Evolutionary conservation across 2,888 invertebrate genomes (phyloP).

Genomic region (Entomobrya proxima): DNA sequence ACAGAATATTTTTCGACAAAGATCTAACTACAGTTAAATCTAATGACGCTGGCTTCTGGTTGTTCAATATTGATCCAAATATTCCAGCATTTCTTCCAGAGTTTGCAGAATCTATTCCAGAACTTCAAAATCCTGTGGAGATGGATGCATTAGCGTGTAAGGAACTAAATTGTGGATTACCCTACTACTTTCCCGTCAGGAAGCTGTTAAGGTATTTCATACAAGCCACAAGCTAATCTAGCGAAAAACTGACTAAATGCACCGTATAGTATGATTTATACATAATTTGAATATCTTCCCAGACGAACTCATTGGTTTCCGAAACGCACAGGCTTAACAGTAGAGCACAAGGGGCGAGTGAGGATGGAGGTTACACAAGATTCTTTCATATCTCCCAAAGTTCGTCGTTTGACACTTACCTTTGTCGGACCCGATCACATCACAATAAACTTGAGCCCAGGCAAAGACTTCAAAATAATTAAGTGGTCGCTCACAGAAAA

Average conservation of each 20-base stretch:
- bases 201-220: constrained; percentile 66
- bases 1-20: constrained; percentile 66
- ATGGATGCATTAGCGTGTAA: constrained; percentile 68
- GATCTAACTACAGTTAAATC: constrained; percentile 61
- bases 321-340: constrained; percentile 66
- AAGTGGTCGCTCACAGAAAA: constrained; percentile 77
- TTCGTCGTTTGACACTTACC: constrained; percentile 68
- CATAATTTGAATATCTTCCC: constrained; percentile 28
- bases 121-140: constrained; percentile 58
- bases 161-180: constrained; percentile 71
- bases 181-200: constrained; percentile 70
- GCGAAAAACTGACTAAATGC: background rate
- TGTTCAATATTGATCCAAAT: constrained; percentile 73
- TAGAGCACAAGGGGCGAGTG: constrained; percentile 69
- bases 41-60: constrained; percentile 72
- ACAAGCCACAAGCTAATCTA: background rate
- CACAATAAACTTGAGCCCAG: constrained; percentile 77
- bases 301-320: constrained; percentile 72
- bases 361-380: constrained; percentile 72
- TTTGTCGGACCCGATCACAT: constrained; percentile 78
- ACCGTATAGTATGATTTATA: background rate
- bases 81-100: constrained; percentile 62
- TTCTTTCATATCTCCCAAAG: constrained; percentile 64
- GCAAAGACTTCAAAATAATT: constrained; percentile 76
- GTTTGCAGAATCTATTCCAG: constrained; percentile 63